Evolutionary conservation across 1,140 invertebrate species (phyloP).

Genomic region (Maniola jurtina): DNA sequence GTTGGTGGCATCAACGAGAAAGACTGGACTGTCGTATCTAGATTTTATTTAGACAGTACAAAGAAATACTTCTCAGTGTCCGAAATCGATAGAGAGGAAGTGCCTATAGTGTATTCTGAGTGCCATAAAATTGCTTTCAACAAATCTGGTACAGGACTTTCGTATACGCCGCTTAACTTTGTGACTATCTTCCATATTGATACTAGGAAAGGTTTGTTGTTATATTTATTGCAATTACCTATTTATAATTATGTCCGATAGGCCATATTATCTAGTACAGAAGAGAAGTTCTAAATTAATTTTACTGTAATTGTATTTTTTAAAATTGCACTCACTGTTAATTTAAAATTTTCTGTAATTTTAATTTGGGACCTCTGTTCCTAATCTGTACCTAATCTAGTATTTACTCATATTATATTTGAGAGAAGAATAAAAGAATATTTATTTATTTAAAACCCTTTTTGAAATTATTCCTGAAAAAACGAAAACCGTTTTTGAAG

Average conservation of each 20-base stretch:
- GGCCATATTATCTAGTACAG: too few relatives aligned
- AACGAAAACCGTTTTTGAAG: too few relatives aligned
- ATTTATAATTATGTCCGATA: neutral
- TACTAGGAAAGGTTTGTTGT: conserved; percentile 82
- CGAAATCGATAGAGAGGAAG: conserved; percentile 81
- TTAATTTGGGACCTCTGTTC: too few relatives aligned
- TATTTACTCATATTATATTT: too few relatives aligned
- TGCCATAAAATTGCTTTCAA: conserved; percentile 74
- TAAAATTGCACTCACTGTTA: too few relatives aligned
- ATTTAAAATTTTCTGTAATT: too few relatives aligned
- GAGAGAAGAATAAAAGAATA: too few relatives aligned
- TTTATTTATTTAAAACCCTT: too few relatives aligned
- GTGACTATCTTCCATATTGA: conserved; percentile 82
- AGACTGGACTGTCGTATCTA: conserved; percentile 70
- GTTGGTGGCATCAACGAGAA: conserved; percentile 66
- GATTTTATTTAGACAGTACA: conserved; percentile 78
- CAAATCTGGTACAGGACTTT: conserved; percentile 65
- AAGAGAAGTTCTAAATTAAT: too few relatives aligned
- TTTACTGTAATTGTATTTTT: too few relatives aligned
- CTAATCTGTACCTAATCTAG: too few relatives aligned
- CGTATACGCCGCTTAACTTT: conserved; percentile 81
- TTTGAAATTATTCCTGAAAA: too few relatives aligned
- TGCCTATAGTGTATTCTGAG: conserved; percentile 80
- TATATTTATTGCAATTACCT: neutral
- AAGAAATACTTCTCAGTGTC: conserved; percentile 85